Conservation (phyloP, 2,888 invertebrate species). For the Agrochola circellaris region DNA sequence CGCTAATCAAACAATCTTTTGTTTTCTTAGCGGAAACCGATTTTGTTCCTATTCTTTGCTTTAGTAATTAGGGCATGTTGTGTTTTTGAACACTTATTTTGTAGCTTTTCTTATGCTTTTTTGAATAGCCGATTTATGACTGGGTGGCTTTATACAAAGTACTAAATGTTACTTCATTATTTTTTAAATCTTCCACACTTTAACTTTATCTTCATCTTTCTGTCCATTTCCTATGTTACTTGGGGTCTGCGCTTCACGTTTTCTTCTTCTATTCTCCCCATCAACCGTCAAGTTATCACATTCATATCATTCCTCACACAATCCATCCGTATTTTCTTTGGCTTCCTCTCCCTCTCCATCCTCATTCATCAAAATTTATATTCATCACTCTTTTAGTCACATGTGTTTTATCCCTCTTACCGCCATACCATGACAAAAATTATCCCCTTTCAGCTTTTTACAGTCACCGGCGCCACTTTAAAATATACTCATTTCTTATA, state of each 20-base stretch:
- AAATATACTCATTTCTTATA: too few relatives aligned
- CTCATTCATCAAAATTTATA: background rate
- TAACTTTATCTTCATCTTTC: background rate
- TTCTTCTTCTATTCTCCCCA: background rate
- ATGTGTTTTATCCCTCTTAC: background rate
- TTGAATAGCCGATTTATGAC: background rate
- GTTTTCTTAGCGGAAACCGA: conserved; percentile 27
- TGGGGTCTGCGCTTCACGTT: background rate
- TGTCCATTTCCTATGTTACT: background rate
- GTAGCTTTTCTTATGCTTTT: background rate
- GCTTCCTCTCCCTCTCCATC: background rate
- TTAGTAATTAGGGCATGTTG: conserved; percentile 15
- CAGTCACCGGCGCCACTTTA: background rate
- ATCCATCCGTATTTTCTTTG: background rate
- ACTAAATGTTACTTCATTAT: too few relatives aligned
- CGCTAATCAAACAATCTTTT: conserved; percentile 22
- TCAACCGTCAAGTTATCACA: background rate
- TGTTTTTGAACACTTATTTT: conserved; percentile 6
- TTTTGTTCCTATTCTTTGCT: conserved; percentile 36
- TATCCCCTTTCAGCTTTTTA: background rate
- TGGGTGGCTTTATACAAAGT: too few relatives aligned
- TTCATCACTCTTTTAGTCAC: background rate
- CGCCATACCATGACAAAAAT: background rate
- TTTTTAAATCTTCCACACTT: too few relatives aligned
- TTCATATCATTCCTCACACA: background rate